Percentiles rank a stretch among this genome's conserved stretches.
Evolutionary conservation across 2,888 invertebrate genomes (phyloP).

Genomic region (Aethes cnicana): DNA sequence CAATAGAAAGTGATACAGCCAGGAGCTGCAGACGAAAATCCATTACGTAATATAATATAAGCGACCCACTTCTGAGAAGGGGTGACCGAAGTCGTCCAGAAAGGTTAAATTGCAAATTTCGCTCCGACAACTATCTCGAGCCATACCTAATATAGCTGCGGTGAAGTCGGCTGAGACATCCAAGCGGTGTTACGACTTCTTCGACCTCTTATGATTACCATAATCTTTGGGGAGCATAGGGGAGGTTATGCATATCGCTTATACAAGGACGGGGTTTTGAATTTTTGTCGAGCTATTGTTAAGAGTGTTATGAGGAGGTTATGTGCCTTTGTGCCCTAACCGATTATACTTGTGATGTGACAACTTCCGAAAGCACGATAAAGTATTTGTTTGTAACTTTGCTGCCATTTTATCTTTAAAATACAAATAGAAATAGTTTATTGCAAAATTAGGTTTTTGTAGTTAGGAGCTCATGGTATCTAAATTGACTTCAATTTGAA

Average conservation of each 20-base stretch:
- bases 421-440: no score
- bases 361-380: no score
- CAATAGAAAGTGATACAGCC: constrained; percentile 34
- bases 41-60: constrained; percentile 62
- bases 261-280: constrained; percentile 15
- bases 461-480: no score
- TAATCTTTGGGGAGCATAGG: constrained; percentile 26
- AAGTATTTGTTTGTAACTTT: no score
- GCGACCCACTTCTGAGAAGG: constrained; percentile 51
- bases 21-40: constrained; percentile 42
- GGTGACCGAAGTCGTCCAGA: constrained; percentile 44
- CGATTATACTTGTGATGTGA: no score
- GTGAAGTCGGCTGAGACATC: constrained; percentile 9
- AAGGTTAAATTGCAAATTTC: constrained; percentile 55
- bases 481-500: no score
- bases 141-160: constrained; percentile 34
- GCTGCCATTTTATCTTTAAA: no score
- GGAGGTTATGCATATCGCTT: constrained; percentile 22
- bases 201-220: constrained; percentile 25
- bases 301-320: no score
- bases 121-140: constrained; percentile 43
- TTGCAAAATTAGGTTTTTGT: no score
- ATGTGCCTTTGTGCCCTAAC: no score
- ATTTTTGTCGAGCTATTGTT: constrained; percentile 18
- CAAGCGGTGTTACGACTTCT: constrained; percentile 14